These are phyloP conservation scores for Oxyura jamaicensis DNA, from an alignment of 2,113 vertebrate species.

Conservation along the genomic window DNA sequence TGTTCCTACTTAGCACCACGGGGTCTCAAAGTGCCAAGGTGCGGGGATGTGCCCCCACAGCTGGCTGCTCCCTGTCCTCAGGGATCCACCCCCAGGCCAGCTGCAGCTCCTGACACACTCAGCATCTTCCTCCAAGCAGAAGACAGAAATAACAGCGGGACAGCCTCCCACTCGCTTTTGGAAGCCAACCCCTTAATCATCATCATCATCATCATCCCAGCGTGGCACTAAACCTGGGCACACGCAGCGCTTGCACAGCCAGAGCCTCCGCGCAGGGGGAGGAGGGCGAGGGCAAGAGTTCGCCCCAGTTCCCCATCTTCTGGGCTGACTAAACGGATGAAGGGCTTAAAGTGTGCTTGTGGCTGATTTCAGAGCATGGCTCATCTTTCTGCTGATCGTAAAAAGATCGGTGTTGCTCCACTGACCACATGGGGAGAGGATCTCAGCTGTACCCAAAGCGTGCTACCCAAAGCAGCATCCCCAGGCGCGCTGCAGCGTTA, in stretches of 20 bases:
- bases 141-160: background rate
- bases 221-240: rapidly evolving
- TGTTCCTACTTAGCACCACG: background rate
- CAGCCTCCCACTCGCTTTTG: background rate
- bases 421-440: background rate
- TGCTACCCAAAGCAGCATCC: rapidly evolving
- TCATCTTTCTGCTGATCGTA: background rate
- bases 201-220: background rate
- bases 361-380: background rate
- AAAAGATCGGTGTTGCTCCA: no score
- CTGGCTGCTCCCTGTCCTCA: background rate
- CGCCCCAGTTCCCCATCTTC: background rate
- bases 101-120: background rate
- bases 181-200: background rate
- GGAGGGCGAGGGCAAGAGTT: rapidly evolving
- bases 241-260: rapidly evolving
- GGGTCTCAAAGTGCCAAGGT: background rate
- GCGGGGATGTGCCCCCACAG: background rate
- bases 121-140: background rate
- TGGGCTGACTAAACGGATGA: background rate
- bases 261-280: background rate
- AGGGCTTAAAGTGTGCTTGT: rapidly evolving
- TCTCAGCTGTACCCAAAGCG: background rate
- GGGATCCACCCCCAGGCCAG: background rate
- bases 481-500: rapidly evolving